These are phyloP conservation scores for Upupa epops DNA, from an alignment of 2,113 vertebrate species.

Conservation along the genomic window DNA sequence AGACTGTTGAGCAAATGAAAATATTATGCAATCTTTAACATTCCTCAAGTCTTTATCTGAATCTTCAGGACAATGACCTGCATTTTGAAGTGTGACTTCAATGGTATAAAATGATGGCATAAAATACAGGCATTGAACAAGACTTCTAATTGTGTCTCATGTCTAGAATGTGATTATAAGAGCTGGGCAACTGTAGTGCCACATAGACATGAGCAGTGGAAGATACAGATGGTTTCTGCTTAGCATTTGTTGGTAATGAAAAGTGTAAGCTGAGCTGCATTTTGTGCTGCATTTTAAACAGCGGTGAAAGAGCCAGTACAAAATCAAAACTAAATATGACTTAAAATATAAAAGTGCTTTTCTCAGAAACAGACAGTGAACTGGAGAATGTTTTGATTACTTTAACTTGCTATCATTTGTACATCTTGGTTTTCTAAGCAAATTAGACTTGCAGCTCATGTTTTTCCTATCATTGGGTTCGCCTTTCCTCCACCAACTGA, in stretches of 20 bases:
- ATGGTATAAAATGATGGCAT: neutral
- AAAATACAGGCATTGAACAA: neutral
- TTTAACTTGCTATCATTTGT: constrained; percentile 11
- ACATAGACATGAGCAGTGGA: constrained; percentile 5
- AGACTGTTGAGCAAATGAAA: neutral
- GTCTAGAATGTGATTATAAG: constrained; percentile 42
- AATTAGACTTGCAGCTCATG: constrained; percentile 22
- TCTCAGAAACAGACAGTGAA: constrained; percentile 11
- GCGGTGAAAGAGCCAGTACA: neutral
- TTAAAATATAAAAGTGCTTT: neutral
- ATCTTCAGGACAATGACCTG: neutral
- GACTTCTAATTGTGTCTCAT: neutral
- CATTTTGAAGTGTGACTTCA: constrained; percentile 10
- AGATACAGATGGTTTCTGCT: constrained; percentile 54
- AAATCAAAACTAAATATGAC: neutral
- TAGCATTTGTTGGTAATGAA: constrained; percentile 31
- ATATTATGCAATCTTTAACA: neutral
- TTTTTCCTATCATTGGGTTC: neutral
- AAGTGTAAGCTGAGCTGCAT: constrained; percentile 28
- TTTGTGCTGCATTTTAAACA: constrained; percentile 47
- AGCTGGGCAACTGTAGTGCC: constrained; percentile 25
- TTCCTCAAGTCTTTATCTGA: constrained; percentile 31
- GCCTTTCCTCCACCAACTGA: neutral
- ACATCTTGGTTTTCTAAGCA: neutral
- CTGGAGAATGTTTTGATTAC: constrained; percentile 42